Percentiles rank a stretch among this genome's conserved stretches.
These are phyloP conservation scores for Drosophila phalerata DNA, from an alignment of 2,888 invertebrate species.

Conservation along the genomic window DNA sequence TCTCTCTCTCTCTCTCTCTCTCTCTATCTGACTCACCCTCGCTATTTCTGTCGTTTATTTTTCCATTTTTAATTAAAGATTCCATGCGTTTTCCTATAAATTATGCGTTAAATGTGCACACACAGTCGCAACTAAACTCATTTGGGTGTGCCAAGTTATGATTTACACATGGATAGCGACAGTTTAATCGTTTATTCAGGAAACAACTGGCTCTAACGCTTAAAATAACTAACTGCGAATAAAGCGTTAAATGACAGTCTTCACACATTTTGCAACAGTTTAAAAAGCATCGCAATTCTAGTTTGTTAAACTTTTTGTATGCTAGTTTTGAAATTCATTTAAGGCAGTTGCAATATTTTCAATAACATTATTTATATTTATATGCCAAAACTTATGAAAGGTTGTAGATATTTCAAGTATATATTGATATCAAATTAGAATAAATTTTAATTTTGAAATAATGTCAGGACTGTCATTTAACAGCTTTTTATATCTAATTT, in stretches of 20 bases:
- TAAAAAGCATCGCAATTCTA: neutral
- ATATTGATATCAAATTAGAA: too few species aligned
- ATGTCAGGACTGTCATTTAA: too few species aligned
- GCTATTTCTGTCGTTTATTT: constrained; percentile 28
- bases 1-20: neutral
- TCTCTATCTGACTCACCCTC: neutral
- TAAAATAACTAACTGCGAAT: neutral
- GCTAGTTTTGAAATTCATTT: too few species aligned
- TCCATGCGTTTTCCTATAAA: constrained; percentile 46
- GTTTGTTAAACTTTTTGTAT: neutral
- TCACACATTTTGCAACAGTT: neutral
- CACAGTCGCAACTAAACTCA: constrained; percentile 18
- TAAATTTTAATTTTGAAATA: too few species aligned
- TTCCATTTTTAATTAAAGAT: constrained; percentile 68
- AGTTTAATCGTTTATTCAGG: constrained; percentile 1
- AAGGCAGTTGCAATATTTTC: too few species aligned
- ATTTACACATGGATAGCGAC: constrained; percentile 21
- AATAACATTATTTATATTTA: too few species aligned
- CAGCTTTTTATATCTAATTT: too few species aligned
- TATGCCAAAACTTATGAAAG: too few species aligned
- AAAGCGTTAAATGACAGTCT: neutral
- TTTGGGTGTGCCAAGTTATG: constrained; percentile 24
- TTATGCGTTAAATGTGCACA: constrained; percentile 42
- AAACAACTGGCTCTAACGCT: constrained; percentile 1
- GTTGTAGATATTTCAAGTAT: too few species aligned